Conservation (phyloP, 2,888 invertebrate species). For the Barypeithes pellucidus region DNA sequence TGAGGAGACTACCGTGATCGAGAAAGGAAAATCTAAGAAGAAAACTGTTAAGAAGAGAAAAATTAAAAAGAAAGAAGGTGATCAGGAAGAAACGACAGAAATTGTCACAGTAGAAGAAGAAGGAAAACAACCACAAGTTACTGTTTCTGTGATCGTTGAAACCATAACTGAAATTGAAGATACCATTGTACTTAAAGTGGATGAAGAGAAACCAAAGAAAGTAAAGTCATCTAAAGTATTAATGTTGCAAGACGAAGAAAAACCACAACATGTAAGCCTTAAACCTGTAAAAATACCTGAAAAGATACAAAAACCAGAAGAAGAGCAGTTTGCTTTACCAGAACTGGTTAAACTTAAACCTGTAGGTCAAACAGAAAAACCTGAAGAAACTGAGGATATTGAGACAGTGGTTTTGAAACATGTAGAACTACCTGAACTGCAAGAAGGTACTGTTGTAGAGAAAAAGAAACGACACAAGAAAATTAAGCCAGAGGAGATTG, state of each 20-base stretch:
- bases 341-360: slow-evolving; percentile 59
- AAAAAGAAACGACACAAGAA: slow-evolving; percentile 57
- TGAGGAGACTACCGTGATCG: slow-evolving; percentile 58
- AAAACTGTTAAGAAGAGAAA: slow-evolving; percentile 65
- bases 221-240: slow-evolving; percentile 64
- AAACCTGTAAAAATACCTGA: slow-evolving; percentile 58
- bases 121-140: slow-evolving; percentile 62
- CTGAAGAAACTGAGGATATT: slow-evolving; percentile 62
- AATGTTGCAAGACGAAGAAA: slow-evolving; percentile 61
- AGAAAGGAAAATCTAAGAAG: slow-evolving; percentile 57
- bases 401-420: slow-evolving; percentile 67
- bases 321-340: slow-evolving; percentile 57
- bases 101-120: slow-evolving; percentile 68
- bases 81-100: slow-evolving; percentile 67
- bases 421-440: slow-evolving; percentile 57
- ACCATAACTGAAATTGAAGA: slow-evolving; percentile 75
- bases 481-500: slow-evolving; percentile 57
- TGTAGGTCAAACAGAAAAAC: slow-evolving; percentile 56
- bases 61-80: slow-evolving; percentile 68
- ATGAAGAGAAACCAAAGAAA: slow-evolving; percentile 64
- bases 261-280: slow-evolving; percentile 65
- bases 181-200: slow-evolving; percentile 73
- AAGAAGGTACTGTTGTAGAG: slow-evolving; percentile 59
- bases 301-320: slow-evolving; percentile 56
- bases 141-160: slow-evolving; percentile 72